These are phyloP conservation scores for Sarcophaga variegata DNA, from an alignment of 2,888 invertebrate species.

Conservation along the genomic window DNA sequence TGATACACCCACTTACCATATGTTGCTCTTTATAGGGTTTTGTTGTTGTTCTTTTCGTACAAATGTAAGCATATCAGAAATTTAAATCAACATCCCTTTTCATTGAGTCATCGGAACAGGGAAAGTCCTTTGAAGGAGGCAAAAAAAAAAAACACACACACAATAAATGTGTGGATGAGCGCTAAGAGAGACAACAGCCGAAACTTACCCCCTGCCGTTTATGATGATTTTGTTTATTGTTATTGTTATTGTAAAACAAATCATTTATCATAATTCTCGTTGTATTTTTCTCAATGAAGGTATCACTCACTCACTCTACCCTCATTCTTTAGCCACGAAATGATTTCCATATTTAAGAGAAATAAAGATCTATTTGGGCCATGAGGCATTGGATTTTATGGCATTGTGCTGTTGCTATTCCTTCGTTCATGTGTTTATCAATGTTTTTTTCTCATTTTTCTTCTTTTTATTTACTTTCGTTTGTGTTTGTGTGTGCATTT, in stretches of 20 bases:
- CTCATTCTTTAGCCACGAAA: background rate
- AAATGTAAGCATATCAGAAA: constrained; percentile 29
- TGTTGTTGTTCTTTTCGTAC: constrained; percentile 1
- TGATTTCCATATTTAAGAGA: constrained; percentile 44
- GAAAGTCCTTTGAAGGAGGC: constrained; percentile 41
- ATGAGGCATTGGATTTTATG: background rate
- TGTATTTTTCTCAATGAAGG: constrained; percentile 80
- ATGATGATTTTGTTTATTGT: constrained; percentile 72
- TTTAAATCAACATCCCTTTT: constrained; percentile 65
- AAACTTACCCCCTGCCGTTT: constrained; percentile 81
- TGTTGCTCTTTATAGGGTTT: constrained; percentile 73
- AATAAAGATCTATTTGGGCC: background rate
- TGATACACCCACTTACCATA: constrained; percentile 79
- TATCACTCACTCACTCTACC: constrained; percentile 18
- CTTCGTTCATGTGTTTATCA: constrained; percentile 20
- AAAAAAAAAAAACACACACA: constrained; percentile 73
- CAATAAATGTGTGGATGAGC: constrained; percentile 50
- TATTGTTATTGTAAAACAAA: constrained; percentile 74
- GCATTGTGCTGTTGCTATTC: constrained; percentile 29
- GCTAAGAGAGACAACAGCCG: constrained; percentile 55
- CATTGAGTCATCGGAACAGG: constrained; percentile 32
- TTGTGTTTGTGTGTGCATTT: constrained; percentile 57
- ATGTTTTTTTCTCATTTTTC: constrained; percentile 34
- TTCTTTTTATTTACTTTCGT: constrained; percentile 65
- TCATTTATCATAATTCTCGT: constrained; percentile 79